Evolutionary conservation across 2,113 vertebrate species (phyloP).

Genomic region (Oryzias melastigma): DNA sequence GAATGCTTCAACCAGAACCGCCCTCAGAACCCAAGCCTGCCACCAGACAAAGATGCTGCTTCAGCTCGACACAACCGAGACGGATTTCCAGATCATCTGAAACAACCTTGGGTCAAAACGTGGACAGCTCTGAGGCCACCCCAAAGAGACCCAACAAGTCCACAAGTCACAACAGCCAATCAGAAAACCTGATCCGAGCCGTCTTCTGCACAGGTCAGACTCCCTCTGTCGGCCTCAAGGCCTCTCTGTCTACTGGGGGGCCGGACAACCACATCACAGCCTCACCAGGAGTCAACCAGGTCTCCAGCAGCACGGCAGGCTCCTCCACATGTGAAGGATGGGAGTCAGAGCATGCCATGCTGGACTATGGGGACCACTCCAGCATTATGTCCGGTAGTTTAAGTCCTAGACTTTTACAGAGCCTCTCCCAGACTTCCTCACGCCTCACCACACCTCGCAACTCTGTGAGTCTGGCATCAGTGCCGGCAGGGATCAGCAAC

Average conservation of each 20-base stretch:
- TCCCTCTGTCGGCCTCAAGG: constrained; percentile 73
- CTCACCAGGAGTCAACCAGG: constrained; percentile 91
- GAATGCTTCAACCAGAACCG: constrained; percentile 85
- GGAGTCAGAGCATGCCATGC: constrained; percentile 88
- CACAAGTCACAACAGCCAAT: constrained; percentile 58
- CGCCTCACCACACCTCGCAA: constrained; percentile 95
- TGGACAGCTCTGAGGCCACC: constrained; percentile 76
- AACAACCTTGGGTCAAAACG: constrained; percentile 55
- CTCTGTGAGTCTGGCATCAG: constrained; percentile 89
- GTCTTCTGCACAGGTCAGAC: constrained; percentile 89
- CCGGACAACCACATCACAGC: constrained; percentile 74
- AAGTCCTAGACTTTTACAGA: constrained; percentile 93
- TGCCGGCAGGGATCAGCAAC: constrained; percentile 92
- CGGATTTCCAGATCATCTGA: constrained; percentile 75
- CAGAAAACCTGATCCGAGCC: constrained; percentile 63
- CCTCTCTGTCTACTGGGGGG: constrained; percentile 74
- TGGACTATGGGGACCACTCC: constrained; percentile 95
- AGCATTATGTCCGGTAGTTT: constrained; percentile 94
- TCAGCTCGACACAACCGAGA: constrained; percentile 75
- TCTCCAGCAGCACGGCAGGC: constrained; percentile 95
- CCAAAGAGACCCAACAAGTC: constrained; percentile 77
- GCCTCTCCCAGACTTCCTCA: constrained; percentile 95
- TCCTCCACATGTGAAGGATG: constrained; percentile 77
- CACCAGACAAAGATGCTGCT: constrained; percentile 70
- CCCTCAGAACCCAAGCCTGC: constrained; percentile 80